Percentiles rank a stretch among this genome's conserved stretches.
Evolutionary conservation across 2,113 vertebrate genomes (phyloP).

Genomic region (Thamnophis sirtalis): DNA sequence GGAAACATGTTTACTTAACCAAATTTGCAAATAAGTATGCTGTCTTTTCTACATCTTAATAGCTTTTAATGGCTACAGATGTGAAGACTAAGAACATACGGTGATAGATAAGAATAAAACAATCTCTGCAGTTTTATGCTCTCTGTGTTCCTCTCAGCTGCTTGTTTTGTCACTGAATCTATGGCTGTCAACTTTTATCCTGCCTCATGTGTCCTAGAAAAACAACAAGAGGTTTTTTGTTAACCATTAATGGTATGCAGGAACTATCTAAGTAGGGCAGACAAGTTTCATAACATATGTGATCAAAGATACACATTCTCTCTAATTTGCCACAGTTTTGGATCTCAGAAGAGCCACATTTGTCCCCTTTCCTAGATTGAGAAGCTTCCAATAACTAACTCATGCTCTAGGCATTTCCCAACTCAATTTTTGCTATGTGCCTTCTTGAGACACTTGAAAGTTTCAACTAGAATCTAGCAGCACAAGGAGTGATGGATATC

Average conservation of each 20-base stretch:
- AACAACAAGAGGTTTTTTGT: not conserved
- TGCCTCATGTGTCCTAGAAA: not conserved
- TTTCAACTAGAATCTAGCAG: not conserved
- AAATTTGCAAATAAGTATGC: not conserved
- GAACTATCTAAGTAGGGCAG: not conserved
- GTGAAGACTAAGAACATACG: not conserved
- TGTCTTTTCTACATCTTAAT: not conserved
- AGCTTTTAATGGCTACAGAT: not conserved
- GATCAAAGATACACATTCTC: not conserved
- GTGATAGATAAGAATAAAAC: not conserved
- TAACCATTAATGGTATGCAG: not conserved
- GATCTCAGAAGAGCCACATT: not conserved
- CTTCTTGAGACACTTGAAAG: not conserved
- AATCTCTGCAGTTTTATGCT: not conserved
- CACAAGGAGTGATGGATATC: not conserved
- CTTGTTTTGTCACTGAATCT: not conserved
- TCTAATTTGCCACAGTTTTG: not conserved
- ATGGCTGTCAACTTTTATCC: not conserved
- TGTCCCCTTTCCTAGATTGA: not conserved
- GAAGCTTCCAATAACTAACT: not conserved
- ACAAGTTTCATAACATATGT: not conserved
- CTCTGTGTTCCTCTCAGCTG: not conserved
- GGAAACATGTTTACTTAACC: not conserved
- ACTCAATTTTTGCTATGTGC: not conserved
- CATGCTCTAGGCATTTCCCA: not conserved